These are phyloP conservation scores for Leptinotarsa peninsularis DNA, from an alignment of 2,888 invertebrate genomes.

Conservation along the genomic window DNA sequence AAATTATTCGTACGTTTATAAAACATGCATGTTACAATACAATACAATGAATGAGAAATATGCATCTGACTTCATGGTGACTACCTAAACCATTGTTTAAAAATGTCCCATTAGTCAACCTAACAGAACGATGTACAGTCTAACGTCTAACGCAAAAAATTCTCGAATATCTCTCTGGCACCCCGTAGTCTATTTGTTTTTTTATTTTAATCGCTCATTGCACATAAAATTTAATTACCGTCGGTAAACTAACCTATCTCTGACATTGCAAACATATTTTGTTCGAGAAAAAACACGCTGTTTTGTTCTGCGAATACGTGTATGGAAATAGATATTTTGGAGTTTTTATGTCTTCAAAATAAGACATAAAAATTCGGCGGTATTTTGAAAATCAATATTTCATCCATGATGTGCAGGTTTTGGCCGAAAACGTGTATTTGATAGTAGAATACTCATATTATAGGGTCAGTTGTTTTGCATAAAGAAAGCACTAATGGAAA, in stretches of 20 bases:
- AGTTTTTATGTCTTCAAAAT: constrained; percentile 27
- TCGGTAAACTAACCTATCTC: constrained; percentile 34
- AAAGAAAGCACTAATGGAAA: too few relatives aligned
- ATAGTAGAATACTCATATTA: too few relatives aligned
- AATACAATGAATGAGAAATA: background rate
- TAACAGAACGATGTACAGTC: constrained; percentile 37
- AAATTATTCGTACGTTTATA: background rate
- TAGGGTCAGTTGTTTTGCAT: too few relatives aligned
- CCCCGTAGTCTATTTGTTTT: constrained; percentile 18
- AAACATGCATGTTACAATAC: background rate
- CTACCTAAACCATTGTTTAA: constrained; percentile 49
- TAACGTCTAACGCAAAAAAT: constrained; percentile 21
- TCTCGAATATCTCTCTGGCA: background rate
- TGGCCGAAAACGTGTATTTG: too few relatives aligned
- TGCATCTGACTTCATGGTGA: background rate
- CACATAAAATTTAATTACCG: constrained; percentile 28
- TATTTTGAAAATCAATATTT: constrained; percentile 10
- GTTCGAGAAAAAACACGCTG: constrained; percentile 31
- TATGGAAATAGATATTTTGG: constrained; percentile 36
- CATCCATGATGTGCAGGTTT: background rate
- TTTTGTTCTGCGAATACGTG: constrained; percentile 30
- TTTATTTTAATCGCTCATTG: constrained; percentile 27
- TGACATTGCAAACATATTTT: constrained; percentile 34
- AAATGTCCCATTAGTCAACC: constrained; percentile 54
- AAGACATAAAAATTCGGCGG: constrained; percentile 16